Evolutionary conservation across 2,888 invertebrate genomes (phyloP).

Genomic region (Ditula angustiorana): DNA sequence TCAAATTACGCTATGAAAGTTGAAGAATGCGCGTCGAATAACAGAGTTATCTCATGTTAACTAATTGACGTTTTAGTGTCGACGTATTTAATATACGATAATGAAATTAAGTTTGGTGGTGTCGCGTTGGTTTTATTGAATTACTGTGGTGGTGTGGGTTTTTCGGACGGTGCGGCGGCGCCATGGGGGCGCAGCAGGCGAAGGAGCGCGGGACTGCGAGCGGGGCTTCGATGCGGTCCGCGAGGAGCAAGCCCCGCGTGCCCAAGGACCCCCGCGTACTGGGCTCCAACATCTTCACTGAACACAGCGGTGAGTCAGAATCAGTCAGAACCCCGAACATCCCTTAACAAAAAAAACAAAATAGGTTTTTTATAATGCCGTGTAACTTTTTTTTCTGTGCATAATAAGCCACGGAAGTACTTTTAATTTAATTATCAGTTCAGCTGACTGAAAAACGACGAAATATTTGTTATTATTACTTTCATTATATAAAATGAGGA

Average conservation of each 20-base stretch:
- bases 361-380: neutral
- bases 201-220: constrained; percentile 93
- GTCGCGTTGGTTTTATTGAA: constrained; percentile 66
- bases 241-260: constrained; percentile 90
- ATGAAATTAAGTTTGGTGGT: constrained; percentile 59
- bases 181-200: constrained; percentile 97
- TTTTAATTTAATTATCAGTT: neutral
- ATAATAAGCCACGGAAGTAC: neutral
- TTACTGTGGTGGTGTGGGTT: constrained; percentile 58
- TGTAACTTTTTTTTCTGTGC: neutral
- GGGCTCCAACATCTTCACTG: constrained; percentile 96
- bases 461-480: neutral
- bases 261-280: constrained; percentile 93
- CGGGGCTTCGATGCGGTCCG: constrained; percentile 90
- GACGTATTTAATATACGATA: constrained; percentile 33
- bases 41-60: constrained; percentile 29
- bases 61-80: constrained; percentile 32
- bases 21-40: constrained; percentile 46
- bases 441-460: neutral
- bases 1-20: constrained; percentile 46
- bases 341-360: constrained; percentile 17
- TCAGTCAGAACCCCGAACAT: constrained; percentile 1
- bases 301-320: constrained; percentile 93
- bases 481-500: neutral
- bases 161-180: constrained; percentile 49